A percentile compares a stretch with the other conserved stretches of the same genome.
These are phyloP conservation scores for Danionella cerebrum DNA, from an alignment of 2,113 vertebrate genomes.

Conservation along the genomic window DNA sequence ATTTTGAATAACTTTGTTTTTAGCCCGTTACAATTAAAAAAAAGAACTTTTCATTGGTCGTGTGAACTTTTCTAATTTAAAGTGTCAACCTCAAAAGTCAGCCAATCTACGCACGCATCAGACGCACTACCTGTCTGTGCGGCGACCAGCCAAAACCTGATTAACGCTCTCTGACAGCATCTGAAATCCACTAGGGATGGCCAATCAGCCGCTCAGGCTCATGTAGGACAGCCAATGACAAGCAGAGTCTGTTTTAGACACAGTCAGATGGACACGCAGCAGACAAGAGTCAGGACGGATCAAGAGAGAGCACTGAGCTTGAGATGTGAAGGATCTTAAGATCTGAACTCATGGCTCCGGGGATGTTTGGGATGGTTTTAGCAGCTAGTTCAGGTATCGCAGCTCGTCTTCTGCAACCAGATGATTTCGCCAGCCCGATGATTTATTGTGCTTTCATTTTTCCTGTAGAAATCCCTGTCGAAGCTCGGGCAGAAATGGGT, in stretches of 20 bases:
- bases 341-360: conserved; percentile 11
- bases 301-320: too few species aligned
- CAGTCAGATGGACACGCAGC: background rate
- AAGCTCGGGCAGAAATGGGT: conserved; percentile 76
- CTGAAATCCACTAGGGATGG: background rate
- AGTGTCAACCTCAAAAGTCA: background rate
- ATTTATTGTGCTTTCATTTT: background rate
- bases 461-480: conserved; percentile 57
- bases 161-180: background rate
- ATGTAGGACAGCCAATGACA: background rate
- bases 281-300: background rate
- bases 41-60: too few species aligned
- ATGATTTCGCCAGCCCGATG: background rate
- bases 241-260: background rate
- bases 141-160: background rate
- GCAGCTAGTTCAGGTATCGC: background rate
- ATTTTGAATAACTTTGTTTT: too few species aligned
- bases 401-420: too few species aligned
- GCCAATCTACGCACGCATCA: background rate
- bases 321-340: too few species aligned
- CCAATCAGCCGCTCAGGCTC: background rate
- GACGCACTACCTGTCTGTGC: background rate
- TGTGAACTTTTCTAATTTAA: too few species aligned
- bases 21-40: too few species aligned
- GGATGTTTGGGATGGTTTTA: background rate